Conservation (phyloP, 2,888 invertebrate species). For the Trichogramma evanescens region DNA sequence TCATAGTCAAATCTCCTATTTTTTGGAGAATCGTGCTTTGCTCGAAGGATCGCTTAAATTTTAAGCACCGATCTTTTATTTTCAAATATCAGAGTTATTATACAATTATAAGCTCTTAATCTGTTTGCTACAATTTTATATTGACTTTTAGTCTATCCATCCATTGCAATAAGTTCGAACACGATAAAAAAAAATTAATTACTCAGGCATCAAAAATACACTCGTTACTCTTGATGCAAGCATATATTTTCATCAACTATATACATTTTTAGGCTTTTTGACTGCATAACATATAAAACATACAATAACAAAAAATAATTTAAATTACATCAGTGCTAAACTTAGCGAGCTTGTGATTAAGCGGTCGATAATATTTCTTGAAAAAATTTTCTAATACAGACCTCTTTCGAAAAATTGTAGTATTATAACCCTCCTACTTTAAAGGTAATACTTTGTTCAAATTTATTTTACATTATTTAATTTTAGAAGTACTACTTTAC, state of each 20-base stretch:
- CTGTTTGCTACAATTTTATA: no score
- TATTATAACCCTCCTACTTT: no score
- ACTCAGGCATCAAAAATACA: neutral
- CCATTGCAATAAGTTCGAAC: neutral
- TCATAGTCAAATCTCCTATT: slow-evolving; percentile 8
- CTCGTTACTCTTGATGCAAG: neutral
- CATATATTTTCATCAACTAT: neutral
- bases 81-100: no score
- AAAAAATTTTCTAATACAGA: slow-evolving; percentile 17
- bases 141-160: no score
- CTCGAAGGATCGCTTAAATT: slow-evolving; percentile 23
- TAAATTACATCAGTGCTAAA: slow-evolving; percentile 34
- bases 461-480: no score
- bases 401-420: slow-evolving; percentile 11
- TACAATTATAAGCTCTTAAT: no score
- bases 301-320: slow-evolving; percentile 7
- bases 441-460: no score
- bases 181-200: neutral
- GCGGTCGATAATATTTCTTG: slow-evolving; percentile 34
- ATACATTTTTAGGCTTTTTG: neutral
- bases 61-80: neutral
- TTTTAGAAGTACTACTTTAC: no score
- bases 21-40: slow-evolving; percentile 8
- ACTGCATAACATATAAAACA: neutral
- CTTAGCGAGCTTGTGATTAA: slow-evolving; percentile 44